A percentile compares a stretch with the other conserved stretches of the same genome.
These are phyloP conservation scores for Leptopilina syphax DNA, from an alignment of 2,888 invertebrate genomes.

Conservation along the genomic window DNA sequence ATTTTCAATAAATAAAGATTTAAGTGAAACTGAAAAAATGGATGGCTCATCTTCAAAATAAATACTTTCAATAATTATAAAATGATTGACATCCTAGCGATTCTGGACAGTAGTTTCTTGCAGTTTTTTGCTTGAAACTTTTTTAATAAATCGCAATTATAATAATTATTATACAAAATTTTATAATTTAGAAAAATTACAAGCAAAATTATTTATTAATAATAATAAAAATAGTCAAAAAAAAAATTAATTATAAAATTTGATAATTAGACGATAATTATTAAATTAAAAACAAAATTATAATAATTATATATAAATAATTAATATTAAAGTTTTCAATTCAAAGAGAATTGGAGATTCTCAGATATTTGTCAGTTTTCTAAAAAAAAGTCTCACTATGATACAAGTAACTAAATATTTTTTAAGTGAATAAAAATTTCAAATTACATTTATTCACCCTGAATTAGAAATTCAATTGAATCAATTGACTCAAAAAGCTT, in stretches of 20 bases:
- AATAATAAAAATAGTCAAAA: too few relatives aligned
- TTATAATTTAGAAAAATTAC: too few relatives aligned
- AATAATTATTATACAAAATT: too few relatives aligned
- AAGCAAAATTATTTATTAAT: too few relatives aligned
- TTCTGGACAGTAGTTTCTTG: constrained; percentile 1
- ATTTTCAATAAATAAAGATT: too few relatives aligned
- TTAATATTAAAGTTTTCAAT: neutral
- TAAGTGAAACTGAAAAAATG: neutral
- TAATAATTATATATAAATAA: too few relatives aligned
- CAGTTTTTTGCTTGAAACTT: neutral
- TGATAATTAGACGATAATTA: too few relatives aligned
- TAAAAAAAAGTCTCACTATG: neutral
- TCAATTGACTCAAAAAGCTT: neutral
- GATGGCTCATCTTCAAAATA: constrained; percentile 9
- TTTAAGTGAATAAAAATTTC: neutral
- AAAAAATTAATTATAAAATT: too few relatives aligned
- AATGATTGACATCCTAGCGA: neutral
- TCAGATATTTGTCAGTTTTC: constrained; percentile 1
- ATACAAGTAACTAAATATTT: neutral
- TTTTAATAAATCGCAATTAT: neutral
- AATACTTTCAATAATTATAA: neutral
- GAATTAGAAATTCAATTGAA: constrained; percentile 3
- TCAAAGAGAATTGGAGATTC: neutral
- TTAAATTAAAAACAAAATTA: too few relatives aligned
- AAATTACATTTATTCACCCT: constrained; percentile 19